Evolutionary conservation across 1,140 invertebrate genomes (phyloP), one percentile per base, ranked within the genome.

Genomic region (Palaemon carinicauda): DNA sequence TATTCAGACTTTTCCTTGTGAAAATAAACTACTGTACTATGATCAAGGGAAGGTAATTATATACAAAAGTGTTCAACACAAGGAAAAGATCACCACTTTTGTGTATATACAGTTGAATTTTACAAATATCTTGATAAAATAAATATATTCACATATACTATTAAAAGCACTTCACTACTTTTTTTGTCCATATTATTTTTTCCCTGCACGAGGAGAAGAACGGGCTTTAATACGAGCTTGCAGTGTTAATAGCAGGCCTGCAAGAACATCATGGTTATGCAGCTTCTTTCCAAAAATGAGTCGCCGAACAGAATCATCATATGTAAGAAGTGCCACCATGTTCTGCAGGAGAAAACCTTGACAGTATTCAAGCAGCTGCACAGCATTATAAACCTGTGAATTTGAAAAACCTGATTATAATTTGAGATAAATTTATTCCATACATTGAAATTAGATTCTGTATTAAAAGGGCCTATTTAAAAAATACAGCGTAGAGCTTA

Each of bases 311-410:
- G 96, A 97, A 90, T 97, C 96, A 89, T 98, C 96, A 88, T 97
- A 97, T 0, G 96, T 97, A 33, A 97, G 92, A 1, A 97, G 92
- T n/a, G 96, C 95, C 1, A 97, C 96, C 96, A 98, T 96, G 91
- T 97, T 97, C 92, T 98, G 96, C 60, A 98, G 92, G 19, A 98
- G 92, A 91, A 97, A 97, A 52, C 96, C 96, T 93, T 97, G 96
- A 90, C 96, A 97, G 91, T 96, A 24, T 21, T 79, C 41, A 21
- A 53, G 41, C 51, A 79, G 10, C 33, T 77, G 74, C 14, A 52
- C 33, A 52, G 75, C 51, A 77, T 84, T 84, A 21, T 84, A 84
- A 1, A 84, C 82, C 82, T 84, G 73, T 80, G 24, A 12, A 50
- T 14, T 19, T 73, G 51, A 33, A 9, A 7, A 33, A 19, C 19